A percentile compares a stretch with the other conserved stretches of the same genome.
Evolutionary conservation across 1,140 invertebrate species (phyloP).

Genomic region (Spodoptera frugiperda): DNA sequence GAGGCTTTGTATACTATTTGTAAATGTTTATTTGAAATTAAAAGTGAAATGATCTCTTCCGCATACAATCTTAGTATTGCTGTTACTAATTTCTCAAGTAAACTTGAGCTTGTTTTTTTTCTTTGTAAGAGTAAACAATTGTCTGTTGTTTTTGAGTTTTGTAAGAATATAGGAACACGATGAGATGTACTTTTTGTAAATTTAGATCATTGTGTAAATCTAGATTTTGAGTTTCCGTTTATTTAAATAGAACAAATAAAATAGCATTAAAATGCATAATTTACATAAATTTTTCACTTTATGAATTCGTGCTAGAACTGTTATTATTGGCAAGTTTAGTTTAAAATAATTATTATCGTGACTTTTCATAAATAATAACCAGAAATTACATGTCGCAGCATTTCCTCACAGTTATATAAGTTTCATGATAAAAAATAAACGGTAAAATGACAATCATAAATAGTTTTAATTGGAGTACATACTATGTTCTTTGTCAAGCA

Average conservation of each 20-base stretch:
- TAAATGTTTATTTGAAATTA: conserved; percentile 37
- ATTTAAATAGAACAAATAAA: too few relatives aligned
- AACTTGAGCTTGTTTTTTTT: neutral
- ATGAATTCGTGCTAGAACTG: too few relatives aligned
- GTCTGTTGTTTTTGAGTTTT: neutral
- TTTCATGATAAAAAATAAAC: conserved; percentile 5
- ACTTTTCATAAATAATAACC: neutral
- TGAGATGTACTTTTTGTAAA: neutral
- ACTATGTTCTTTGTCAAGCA: neutral
- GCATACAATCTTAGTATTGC: neutral
- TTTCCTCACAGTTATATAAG: conserved; percentile 15
- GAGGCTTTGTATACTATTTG: conserved; percentile 31
- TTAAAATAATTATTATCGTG: too few relatives aligned
- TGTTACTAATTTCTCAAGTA: neutral
- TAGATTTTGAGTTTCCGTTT: too few relatives aligned
- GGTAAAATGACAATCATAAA: conserved; percentile 20
- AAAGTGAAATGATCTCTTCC: conserved; percentile 40
- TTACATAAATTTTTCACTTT: too few relatives aligned
- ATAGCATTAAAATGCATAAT: too few relatives aligned
- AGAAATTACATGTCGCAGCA: neutral
- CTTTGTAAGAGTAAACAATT: conserved; percentile 5
- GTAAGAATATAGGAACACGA: neutral
- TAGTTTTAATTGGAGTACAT: conserved; percentile 9
- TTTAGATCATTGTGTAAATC: too few relatives aligned
- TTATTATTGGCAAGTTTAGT: too few relatives aligned